Percentiles rank a stretch among this genome's conserved stretches.
phyloP scores from a whole-genome alignment of 2,797 vertebrate species.

The Erithacus rubecula region DNA sequence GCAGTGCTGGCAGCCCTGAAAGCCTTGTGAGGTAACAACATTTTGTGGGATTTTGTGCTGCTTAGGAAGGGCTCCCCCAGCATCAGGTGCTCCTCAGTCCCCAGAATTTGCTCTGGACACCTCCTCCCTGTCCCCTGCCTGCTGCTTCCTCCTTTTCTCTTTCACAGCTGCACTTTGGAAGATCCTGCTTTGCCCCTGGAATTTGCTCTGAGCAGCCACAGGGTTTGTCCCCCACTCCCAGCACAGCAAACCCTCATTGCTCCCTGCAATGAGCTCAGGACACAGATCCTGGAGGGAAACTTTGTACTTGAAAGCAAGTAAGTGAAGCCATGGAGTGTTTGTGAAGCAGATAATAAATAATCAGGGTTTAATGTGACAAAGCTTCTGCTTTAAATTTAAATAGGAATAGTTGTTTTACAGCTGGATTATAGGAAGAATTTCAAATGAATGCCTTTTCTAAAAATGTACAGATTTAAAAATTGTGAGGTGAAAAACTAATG shows the following conservation, averaged over 20 bases:
- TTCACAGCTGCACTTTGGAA: neutral
- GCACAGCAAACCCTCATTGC: neutral
- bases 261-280: neutral
- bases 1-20: neutral
- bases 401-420: neutral
- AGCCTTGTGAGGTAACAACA: fast-evolving
- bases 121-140: neutral
- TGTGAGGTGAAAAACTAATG: neutral
- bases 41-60: neutral
- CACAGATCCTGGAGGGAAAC: neutral
- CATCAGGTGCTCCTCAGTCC: neutral
- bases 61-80: neutral
- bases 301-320: neutral
- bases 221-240: neutral
- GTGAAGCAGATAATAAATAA: neutral
- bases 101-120: neutral
- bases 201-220: neutral
- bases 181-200: neutral
- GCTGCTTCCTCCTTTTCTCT: neutral
- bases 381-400: neutral
- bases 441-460: neutral
- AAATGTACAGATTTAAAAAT: neutral
- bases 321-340: neutral
- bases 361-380: neutral
- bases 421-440: neutral